Percentiles rank a stretch among this genome's conserved stretches.
These are phyloP conservation scores for Anolis sagrei DNA, from an alignment of 2,113 vertebrate species.

Conservation along the genomic window DNA sequence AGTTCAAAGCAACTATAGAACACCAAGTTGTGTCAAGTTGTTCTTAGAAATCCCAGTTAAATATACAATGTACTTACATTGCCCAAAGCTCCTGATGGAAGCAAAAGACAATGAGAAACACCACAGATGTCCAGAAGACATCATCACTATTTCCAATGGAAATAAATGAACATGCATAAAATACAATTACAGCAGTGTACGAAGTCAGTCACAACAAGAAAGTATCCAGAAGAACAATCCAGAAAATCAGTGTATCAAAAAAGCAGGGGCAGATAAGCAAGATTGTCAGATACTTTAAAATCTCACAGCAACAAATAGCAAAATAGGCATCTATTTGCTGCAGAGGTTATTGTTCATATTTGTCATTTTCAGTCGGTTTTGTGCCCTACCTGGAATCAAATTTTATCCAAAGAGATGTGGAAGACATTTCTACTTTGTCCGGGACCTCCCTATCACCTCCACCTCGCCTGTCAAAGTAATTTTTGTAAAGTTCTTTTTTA, in stretches of 20 bases:
- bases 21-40: too few species aligned
- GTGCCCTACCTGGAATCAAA: too few species aligned
- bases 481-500: too few species aligned
- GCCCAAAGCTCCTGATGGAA: background rate
- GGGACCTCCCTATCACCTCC: too few species aligned
- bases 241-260: background rate
- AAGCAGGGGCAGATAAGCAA: background rate
- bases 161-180: background rate
- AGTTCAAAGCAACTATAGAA: too few species aligned
- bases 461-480: too few species aligned
- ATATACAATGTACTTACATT: background rate
- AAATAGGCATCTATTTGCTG: background rate
- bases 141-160: background rate
- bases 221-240: background rate
- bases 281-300: background rate
- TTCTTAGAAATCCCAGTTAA: background rate
- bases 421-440: too few species aligned
- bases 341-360: too few species aligned
- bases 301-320: background rate
- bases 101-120: background rate
- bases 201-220: background rate
- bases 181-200: background rate
- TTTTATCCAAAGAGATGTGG: too few species aligned
- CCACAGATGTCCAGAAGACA: background rate
- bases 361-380: too few species aligned